These are phyloP conservation scores for Bombus sibiricus DNA, from an alignment of 1,140 invertebrate genomes.

Conservation along the genomic window DNA sequence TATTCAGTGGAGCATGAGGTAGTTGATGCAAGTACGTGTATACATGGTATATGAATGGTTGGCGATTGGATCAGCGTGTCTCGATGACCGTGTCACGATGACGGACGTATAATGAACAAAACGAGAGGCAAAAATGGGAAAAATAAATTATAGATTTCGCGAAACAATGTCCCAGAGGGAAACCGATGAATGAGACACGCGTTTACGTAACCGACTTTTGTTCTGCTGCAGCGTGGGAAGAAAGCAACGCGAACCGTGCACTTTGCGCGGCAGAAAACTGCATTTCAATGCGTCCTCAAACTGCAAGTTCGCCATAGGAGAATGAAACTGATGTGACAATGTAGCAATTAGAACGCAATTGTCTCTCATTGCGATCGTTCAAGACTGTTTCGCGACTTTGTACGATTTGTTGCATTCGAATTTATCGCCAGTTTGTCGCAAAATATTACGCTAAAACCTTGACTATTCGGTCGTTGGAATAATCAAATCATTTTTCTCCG, in stretches of 20 bases:
- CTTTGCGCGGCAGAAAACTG: slow-evolving; percentile 26
- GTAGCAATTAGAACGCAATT: slow-evolving; percentile 43
- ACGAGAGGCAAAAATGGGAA: neutral
- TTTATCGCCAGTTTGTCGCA: neutral
- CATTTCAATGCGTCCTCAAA: slow-evolving; percentile 42
- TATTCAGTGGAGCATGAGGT: too few species aligned
- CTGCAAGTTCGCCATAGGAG: slow-evolving; percentile 25
- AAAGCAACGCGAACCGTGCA: slow-evolving; percentile 39
- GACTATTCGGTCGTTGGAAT: too few species aligned
- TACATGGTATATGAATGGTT: neutral
- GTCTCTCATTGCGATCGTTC: neutral
- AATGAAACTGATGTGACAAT: slow-evolving; percentile 40
- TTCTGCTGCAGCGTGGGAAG: slow-evolving; percentile 37
- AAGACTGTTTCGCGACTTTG: neutral
- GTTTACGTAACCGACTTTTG: slow-evolving; percentile 53
- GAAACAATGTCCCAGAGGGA: slow-evolving; percentile 38
- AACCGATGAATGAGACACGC: slow-evolving; percentile 36
- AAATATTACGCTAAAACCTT: neutral
- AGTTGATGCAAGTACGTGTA: neutral
- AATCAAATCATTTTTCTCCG: too few species aligned
- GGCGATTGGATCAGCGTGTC: slow-evolving; percentile 15
- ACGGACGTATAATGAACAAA: slow-evolving; percentile 34
- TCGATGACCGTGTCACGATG: slow-evolving; percentile 54
- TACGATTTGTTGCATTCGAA: neutral
- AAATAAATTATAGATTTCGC: slow-evolving; percentile 62